Conservation (phyloP, 2,113 vertebrate species). For the Cettia cetti region DNA sequence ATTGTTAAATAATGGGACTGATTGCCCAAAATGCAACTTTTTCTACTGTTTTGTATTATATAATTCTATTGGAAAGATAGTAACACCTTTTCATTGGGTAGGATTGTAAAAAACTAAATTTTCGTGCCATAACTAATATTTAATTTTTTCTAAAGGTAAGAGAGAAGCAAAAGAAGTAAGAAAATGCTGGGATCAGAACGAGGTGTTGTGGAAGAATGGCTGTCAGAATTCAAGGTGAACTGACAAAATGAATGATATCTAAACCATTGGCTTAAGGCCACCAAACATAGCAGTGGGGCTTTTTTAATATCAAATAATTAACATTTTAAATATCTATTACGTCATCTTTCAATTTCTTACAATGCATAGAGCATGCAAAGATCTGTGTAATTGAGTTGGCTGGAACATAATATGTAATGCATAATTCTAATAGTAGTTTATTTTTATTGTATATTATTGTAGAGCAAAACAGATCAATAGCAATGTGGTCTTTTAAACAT, state of each 20-base stretch:
- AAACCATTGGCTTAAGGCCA: neutral
- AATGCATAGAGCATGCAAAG: neutral
- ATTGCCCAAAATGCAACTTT: neutral
- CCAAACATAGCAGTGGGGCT: neutral
- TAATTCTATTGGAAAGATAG: neutral
- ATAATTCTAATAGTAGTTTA: neutral
- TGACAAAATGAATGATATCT: neutral
- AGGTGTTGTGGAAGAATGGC: conserved; percentile 96
- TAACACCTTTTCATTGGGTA: neutral
- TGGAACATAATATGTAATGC: neutral
- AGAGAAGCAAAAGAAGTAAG: conserved; percentile 67
- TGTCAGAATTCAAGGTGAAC: conserved; percentile 98
- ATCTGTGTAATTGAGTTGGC: neutral
- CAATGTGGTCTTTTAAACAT: neutral
- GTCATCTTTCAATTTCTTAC: neutral
- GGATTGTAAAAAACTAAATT: neutral
- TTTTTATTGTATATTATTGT: neutral
- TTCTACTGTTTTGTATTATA: neutral
- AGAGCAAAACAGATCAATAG: neutral
- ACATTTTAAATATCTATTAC: neutral
- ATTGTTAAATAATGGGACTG: neutral
- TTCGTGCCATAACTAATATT: neutral
- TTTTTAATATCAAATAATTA: neutral
- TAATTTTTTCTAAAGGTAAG: conserved; percentile 53
- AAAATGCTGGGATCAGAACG: conserved; percentile 94